Evolutionary conservation across 2,888 invertebrate species (phyloP), one percentile per base, ranked within the genome.

Genomic region (Eupithecia subumbrata): DNA sequence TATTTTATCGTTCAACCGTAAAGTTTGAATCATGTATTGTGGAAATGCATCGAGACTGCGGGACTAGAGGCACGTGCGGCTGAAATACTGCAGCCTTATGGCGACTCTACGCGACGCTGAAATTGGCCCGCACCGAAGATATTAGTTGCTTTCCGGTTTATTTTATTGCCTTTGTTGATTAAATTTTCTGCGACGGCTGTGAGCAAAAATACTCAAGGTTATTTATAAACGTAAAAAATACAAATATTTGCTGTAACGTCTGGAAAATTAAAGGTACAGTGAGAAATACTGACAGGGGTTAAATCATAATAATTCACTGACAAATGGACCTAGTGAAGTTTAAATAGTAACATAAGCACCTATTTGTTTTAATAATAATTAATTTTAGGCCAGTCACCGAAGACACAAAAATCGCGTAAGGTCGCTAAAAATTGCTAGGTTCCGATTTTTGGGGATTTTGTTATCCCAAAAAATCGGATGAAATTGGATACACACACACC

Each of bases 31-130:
- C 72, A 83, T 84, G 80, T 77, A 77, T 73, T 80, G 79, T 79
- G 76, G 79, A 82, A 87, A 84, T 87, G 85, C 86, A 85, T 74
- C 79, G 75, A 73, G 73, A 60, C 25, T 60, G 60, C 60, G 60
- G 12, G 25, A 25, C 4, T 25, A 25, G 25, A 25, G 25, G 80
- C 86, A 87, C 86, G 87, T 86, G 86, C 83, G 78, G 78, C 81
- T 83, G 84, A 88, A 83, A 84, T 87, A 87, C 82, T 82, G 83
- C 82, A 78, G 82, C 82, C 84, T 83, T 85, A 84, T 83, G 85
- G 80, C 81, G 77, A 74, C 75, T 74, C 74, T 70, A 75, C 78
- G 79, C 81, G 77, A 73, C 75, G 72, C 74, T 72, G 76, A 77
- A 84, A 86, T 84, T 84, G 82, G 80, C 78, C 22, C 79, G 74